Evolutionary conservation across 2,797 vertebrate species (phyloP), one percentile per base, ranked within the genome.

Genomic region (Dermochelys coriacea): DNA sequence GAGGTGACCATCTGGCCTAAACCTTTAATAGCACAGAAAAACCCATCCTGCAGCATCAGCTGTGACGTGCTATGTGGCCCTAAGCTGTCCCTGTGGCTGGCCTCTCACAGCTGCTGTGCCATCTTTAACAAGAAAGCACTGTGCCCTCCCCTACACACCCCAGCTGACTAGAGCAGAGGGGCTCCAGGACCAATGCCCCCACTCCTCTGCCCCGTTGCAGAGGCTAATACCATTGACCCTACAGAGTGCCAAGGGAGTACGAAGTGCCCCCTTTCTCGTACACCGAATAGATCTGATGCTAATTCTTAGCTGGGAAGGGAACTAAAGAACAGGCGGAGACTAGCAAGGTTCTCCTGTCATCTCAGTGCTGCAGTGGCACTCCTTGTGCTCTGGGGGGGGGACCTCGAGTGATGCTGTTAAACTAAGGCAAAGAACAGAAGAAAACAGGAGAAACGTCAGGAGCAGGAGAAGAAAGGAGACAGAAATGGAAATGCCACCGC

Each of bases 401-500:
- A 12, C n/a, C 82, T 11, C 23, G 37, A 37, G 8, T 77, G 82
- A 52, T 82, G 31, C 54, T 77, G n/a, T 64, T 84, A 55, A 57
- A 16, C 47, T 87, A 55, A 52, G 90, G 50, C 1, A 0, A 3
- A 47, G 57, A 1, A 7, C 49, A 85, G 87, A 83, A 94, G 10
- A 50, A 74, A 87, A 94, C 0, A 5, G 88, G 88, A 93, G 61
- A 64, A 75, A 95, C 59, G 88, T 12, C 91, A 86, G 93, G 87
- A 95, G 54, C 41, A 84, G 23, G 82, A 88, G 80, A 93, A 88
- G 82, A 47, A 68, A 88, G 89, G 85, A 96, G 91, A 41, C 78
- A 92, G 83, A 51, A 75, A 68, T 55, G 59, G 71, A 83, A 54
- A 61, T 54, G 37, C 51, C 64, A 34, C 18, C 23, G 50, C 77